phyloP scores from a whole-genome alignment of 2,797 vertebrate species.

The Iguana delicatissima region DNA sequence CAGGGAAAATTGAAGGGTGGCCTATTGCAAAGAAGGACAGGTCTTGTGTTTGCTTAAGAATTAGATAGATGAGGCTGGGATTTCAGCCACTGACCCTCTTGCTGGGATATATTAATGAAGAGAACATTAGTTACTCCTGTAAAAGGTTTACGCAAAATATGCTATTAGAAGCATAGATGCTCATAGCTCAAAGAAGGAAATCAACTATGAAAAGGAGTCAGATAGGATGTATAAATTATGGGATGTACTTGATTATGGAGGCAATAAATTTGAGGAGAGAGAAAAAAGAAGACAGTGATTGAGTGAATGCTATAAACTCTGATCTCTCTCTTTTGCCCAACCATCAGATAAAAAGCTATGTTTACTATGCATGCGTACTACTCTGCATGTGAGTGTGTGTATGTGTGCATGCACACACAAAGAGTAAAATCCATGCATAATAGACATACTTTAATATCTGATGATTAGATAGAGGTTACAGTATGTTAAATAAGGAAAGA shows the following conservation, averaged over 20 bases:
- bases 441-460: not conserved
- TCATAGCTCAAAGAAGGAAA: conserved; percentile 9
- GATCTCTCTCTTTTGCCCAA: not conserved
- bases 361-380: not conserved
- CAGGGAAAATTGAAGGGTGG: too few species aligned
- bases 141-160: conserved; percentile 4
- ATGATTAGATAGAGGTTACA: not conserved
- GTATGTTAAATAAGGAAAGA: conserved; percentile 16
- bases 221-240: conserved; percentile 7
- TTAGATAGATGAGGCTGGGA: not conserved
- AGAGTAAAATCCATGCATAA: not conserved
- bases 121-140: not conserved
- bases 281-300: not conserved
- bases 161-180: conserved; percentile 7
- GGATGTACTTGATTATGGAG: conserved; percentile 28
- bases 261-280: conserved; percentile 10
- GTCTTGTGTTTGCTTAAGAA: not conserved
- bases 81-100: not conserved
- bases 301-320: not conserved
- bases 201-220: conserved; percentile 20
- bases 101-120: conserved; percentile 3
- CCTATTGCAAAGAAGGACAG: too few species aligned
- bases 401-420: too few species aligned
- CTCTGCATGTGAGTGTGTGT: not conserved
- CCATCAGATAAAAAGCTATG: not conserved